These are phyloP conservation scores for Macrobrachium nipponense DNA, from an alignment of 1,140 invertebrate species.

Conservation along the genomic window DNA sequence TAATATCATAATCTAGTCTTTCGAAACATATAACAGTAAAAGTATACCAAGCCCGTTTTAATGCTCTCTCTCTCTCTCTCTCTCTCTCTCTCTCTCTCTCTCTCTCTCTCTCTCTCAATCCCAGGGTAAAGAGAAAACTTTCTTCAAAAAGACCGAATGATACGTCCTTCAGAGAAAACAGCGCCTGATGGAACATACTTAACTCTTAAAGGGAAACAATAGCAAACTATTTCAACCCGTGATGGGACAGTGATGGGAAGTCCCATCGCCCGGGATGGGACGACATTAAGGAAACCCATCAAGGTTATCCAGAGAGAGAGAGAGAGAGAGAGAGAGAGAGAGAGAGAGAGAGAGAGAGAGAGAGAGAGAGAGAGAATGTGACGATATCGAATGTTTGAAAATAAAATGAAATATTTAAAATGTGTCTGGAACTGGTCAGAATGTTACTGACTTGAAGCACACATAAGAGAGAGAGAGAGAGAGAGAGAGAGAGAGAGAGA, in stretches of 20 bases:
- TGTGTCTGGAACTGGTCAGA: neutral
- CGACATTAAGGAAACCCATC: too few relatives aligned
- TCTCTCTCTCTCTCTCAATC: conserved; percentile 10
- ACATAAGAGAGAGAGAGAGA: too few relatives aligned
- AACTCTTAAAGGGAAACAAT: too few relatives aligned
- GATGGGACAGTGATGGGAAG: too few relatives aligned
- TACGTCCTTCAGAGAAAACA: too few relatives aligned
- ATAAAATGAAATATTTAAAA: neutral
- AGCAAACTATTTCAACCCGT: too few relatives aligned
- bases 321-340: too few relatives aligned
- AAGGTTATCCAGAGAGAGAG: too few relatives aligned
- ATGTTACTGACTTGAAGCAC: neutral
- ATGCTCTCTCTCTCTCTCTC: conserved; percentile 1
- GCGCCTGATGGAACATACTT: too few relatives aligned
- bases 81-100: neutral
- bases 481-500: neutral
- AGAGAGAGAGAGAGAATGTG: neutral
- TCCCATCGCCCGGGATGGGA: too few relatives aligned
- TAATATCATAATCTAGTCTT: neutral
- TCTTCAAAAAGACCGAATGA: too few relatives aligned
- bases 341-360: too few relatives aligned
- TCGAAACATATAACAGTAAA: neutral
- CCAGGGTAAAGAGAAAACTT: neutral
- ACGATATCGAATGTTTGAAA: neutral
- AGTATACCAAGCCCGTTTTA: neutral